These are phyloP conservation scores for Papilio dardanus DNA, from an alignment of 1,140 invertebrate species.

Conservation along the genomic window DNA sequence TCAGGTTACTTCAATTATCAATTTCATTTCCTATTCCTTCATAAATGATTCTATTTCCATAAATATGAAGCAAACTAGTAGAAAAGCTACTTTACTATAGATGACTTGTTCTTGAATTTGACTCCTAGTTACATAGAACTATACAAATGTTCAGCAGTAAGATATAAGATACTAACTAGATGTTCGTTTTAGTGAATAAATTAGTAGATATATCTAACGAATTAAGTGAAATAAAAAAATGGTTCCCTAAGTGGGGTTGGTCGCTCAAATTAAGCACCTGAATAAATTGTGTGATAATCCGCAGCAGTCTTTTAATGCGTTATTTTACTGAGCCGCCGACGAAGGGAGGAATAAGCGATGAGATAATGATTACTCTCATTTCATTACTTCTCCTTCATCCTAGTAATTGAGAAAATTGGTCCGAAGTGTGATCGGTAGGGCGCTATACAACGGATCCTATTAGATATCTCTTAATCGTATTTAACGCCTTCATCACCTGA, in stretches of 20 bases:
- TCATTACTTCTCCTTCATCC: slow-evolving; percentile 79
- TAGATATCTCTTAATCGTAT: slow-evolving; percentile 72
- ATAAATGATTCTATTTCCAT: slow-evolving; percentile 15
- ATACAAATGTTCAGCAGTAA: neutral
- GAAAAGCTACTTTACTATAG: slow-evolving; percentile 47
- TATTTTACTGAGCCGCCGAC: slow-evolving; percentile 66
- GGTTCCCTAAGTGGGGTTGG: slow-evolving; percentile 72
- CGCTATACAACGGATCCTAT: slow-evolving; percentile 62
- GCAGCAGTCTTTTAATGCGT: slow-evolving; percentile 77
- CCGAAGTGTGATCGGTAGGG: slow-evolving; percentile 71
- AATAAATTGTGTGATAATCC: slow-evolving; percentile 82
- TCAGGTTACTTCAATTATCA: slow-evolving; percentile 24
- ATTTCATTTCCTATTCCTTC: slow-evolving; percentile 37
- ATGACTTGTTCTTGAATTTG: too few species aligned
- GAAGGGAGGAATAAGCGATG: slow-evolving; percentile 70
- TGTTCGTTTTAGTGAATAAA: neutral
- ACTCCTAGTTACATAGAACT: too few species aligned
- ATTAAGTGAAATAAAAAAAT: slow-evolving; percentile 80
- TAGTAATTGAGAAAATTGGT: slow-evolving; percentile 78
- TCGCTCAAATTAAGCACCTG: slow-evolving; percentile 80
- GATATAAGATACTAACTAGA: neutral
- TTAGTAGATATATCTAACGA: slow-evolving; percentile 42
- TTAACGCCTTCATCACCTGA: slow-evolving; percentile 74
- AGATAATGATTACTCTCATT: slow-evolving; percentile 81
- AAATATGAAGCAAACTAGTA: neutral